Base-by-base conservation (phyloP, 2,888 invertebrate genomes). In the Drosophila anomalata region DNA sequence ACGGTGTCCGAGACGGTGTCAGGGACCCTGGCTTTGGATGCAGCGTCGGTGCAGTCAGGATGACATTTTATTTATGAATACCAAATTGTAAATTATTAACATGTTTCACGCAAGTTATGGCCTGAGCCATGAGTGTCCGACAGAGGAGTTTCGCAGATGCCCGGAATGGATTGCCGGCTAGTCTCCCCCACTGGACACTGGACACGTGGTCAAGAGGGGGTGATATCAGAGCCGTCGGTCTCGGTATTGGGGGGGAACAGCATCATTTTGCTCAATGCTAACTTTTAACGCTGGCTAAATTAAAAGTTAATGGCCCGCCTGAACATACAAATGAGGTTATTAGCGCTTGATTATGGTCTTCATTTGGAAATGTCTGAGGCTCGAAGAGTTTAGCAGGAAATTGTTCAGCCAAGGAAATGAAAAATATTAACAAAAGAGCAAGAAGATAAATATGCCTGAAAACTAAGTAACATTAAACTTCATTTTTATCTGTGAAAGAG, bases 71-170 rank as follows among this genome's bases (percentile, higher is more conserved):
- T 91, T 91, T 91, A 91, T 91, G 90, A 90, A 89, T 90, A 90
- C 90, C 89, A 91, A 91, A 91, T 91, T 91, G 91, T 91, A 91
- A 91, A 91, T 91, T 91, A 91, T 91, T 90, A 90, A 90, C 90
- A 86, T 89, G 90, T 90, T 90, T 86, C 77, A 79, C 89, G 86
- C 83, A 88, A 90, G 84, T 89, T 88, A 90, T 90, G 85, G 86
- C 77, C 81, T 66, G 73, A 65, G 56, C 66, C 72, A 73, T 56
- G 66, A 66, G 53, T 73, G 68, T 70, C 69, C 61, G 44, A 36
- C 61, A 39, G 14, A 50, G 53, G 61, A 33, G 20, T n/a, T 33
- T 51, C 33, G 61, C 60, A 46, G 66, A 66, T 48, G 47, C 39
- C 44, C 42, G 52, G 68, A 75, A 77, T 77, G 74, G 74, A 78